Base-by-base conservation (phyloP, 2,113 vertebrate genomes). In the Vulpes ferrilata region DNA sequence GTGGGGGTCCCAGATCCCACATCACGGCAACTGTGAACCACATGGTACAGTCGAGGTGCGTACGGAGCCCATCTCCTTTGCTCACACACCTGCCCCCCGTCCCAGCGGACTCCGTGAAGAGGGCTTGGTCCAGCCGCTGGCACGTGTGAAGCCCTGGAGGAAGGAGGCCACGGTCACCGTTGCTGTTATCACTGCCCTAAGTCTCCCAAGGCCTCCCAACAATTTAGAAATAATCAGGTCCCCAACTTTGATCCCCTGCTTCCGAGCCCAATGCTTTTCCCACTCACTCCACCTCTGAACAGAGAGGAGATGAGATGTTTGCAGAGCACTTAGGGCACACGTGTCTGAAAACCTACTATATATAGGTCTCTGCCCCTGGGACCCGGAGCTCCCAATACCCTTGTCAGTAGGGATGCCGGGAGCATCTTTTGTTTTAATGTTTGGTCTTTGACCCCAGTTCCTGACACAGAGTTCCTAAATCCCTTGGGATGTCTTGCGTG, bases 11-110 rank as follows among this genome's bases (percentile, higher is more conserved):
- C 0, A 0, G 55, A 20, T 65, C 17, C 86, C 9, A 3, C 13
- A 17, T 5, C 43, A 30, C 43, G 43, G 43, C 43, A 43, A 43
- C 7, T 2, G 69, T 0, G 12, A 17, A 27, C 13, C 1, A 2
- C 17, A 1, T 1, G 57, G 32, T 13, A 15, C 5, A 7, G 60
- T 0, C 4, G 8, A 20, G 0, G 7, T 23, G 9, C 7, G 0
- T 4, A 0, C 9, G 4, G 3, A 2, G 1, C 1, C 27, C 8
- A 0, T 62, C 17, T 13, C 32, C 55, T 65, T 23, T 22, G 20
- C 35, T 3, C 17, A 3, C 2, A 1, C 38, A 10, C 0, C 11
- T 2, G 0, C 53, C 43, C 27, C 51, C 35, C 62, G 0, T 23
- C 76, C 48, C 51, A 0, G 3, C 0, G 0, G 51, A 35, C 35